Percentiles rank a stretch among this genome's conserved stretches.
phyloP scores from a whole-genome alignment of 2,797 vertebrate species.

The Prionace glauca region DNA sequence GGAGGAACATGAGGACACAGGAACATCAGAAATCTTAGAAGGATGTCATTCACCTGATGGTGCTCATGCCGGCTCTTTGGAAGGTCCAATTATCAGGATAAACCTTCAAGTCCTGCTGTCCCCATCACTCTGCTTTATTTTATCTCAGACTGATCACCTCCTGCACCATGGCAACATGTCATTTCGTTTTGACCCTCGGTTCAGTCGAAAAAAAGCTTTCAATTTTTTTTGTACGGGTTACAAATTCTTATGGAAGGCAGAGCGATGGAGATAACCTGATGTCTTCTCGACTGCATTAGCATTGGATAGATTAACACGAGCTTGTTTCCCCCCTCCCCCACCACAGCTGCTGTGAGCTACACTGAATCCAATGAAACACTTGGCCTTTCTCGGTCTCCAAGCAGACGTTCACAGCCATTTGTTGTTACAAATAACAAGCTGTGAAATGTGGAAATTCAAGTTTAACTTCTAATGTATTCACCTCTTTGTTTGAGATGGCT shows the following conservation, averaged over 20 bases:
- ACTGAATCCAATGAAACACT: constrained; percentile 1
- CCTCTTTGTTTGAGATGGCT: too few species aligned
- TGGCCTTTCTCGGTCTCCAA: not conserved
- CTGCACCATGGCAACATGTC: not conserved
- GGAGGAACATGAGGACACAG: not conserved
- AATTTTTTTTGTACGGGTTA: not conserved
- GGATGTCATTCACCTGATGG: not conserved
- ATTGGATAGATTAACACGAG: not conserved
- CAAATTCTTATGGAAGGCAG: not conserved
- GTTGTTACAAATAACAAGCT: not conserved
- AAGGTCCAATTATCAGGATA: not conserved
- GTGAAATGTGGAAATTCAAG: not conserved
- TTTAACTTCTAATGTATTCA: not conserved
- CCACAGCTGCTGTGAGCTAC: not conserved
- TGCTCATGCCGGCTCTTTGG: not conserved
- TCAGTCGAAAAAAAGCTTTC: not conserved
- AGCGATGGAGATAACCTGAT: not conserved
- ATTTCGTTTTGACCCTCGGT: not conserved
- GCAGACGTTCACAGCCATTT: not conserved
- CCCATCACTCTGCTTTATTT: not conserved
- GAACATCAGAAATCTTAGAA: not conserved
- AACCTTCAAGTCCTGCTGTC: not conserved
- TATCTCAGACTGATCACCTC: not conserved
- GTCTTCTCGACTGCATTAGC: not conserved
- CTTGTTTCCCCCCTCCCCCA: not conserved